Base-by-base conservation (phyloP, 2,888 invertebrate species). In the Tachystola acroxantha region DNA sequence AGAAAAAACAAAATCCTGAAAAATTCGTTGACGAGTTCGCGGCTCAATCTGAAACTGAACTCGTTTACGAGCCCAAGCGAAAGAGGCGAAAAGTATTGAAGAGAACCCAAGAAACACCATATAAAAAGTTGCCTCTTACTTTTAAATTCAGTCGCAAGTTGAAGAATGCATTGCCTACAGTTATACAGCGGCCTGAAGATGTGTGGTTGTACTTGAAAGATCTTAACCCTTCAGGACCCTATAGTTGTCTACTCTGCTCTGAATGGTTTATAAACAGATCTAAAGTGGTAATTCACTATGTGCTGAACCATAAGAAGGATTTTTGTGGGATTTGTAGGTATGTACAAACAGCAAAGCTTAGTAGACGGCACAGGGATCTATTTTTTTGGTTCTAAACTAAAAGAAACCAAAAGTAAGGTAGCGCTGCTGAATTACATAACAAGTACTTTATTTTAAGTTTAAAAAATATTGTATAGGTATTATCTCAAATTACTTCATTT, bases 151-250 rank as follows among this genome's bases (percentile, higher is more conserved):
- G 48, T 37, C 49, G 57, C 12, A 53, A 57, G 34, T 40, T 57
- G 11, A 60, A 50, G 25, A 43, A 42, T 4, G 37, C 55, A 6
- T 36, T 43, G 2, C 62, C 57, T 1, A 46, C 68, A 2, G 57
- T 77, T 2, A 64, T 80, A 5, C 74, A 81, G 40, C 63, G 82
- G 13, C 87, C 86, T 0, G 36, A 60, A 2, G 87, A 88, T 51
- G 86, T 87, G 1, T 88, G 87, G 87, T 51, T 88, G 22, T 87
- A 87, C 46, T 45, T 85, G n/a, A 88, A 84, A 53, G 86, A 86
- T 48, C 56, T 88, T 5, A 86, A 79, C 38, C 69, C 74, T 2
- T 56, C 72, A 7, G 87, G 87, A 0, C 88, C 87, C 0, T 87
- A 82, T 41, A 85, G 79, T 43, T 88, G 88, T 40, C 59, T 86